Percentiles rank a stretch among this genome's conserved stretches.
Conservation (phyloP, 2,888 invertebrate species). For the Cybosia mesomella region DNA sequence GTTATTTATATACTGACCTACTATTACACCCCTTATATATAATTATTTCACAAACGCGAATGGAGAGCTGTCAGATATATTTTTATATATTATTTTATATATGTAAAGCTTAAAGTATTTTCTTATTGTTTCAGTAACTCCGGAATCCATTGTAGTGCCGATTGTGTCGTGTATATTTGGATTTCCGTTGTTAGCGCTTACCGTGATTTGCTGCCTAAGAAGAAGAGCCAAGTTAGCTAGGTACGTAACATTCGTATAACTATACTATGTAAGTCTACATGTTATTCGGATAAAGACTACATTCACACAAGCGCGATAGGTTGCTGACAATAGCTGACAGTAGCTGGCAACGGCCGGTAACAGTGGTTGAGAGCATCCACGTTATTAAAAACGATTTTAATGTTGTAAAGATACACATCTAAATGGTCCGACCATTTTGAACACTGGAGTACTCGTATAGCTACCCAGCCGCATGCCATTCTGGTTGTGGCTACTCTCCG, state of each 20-base stretch:
- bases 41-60: no score
- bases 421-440: background rate
- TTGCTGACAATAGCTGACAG: background rate
- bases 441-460: background rate
- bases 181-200: slow-evolving; percentile 94
- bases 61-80: background rate
- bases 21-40: no score
- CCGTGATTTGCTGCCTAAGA: slow-evolving; percentile 95
- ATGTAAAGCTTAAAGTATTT: slow-evolving; percentile 32
- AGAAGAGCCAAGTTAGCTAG: slow-evolving; percentile 93
- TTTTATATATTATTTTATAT: slow-evolving; percentile 24
- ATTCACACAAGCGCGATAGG: background rate
- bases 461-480: background rate
- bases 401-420: background rate
- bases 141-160: slow-evolving; percentile 95
- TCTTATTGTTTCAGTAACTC: slow-evolving; percentile 89
- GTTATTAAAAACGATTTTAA: background rate
- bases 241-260: slow-evolving; percentile 56
- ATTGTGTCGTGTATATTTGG: slow-evolving; percentile 96
- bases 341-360: background rate
- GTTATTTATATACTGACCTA: no score
- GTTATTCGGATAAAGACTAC: background rate
- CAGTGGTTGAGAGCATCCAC: background rate
- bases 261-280: background rate
- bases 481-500: background rate